A percentile compares a stretch with the other conserved stretches of the same genome.
phyloP scores from a whole-genome alignment of 1,140 invertebrate species.

The Bombus consobrinus region DNA sequence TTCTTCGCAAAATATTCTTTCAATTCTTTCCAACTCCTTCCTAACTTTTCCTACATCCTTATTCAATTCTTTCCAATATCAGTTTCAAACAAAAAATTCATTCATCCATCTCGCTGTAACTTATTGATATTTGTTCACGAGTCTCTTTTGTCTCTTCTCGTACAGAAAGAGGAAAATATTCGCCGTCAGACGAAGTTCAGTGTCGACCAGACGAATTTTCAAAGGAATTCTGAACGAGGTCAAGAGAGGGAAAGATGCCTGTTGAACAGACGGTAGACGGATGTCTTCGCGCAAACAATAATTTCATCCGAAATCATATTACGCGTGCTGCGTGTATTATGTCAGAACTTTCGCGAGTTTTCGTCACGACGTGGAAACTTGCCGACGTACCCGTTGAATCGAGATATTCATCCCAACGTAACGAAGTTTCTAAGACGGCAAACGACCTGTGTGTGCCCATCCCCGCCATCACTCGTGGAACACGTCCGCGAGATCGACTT shows the following conservation, averaged over 20 bases:
- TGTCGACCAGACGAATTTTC: neutral
- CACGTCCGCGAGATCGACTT: constrained; percentile 42
- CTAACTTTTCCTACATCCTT: neutral
- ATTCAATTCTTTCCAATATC: no score
- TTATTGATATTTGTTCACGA: neutral
- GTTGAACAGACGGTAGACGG: neutral
- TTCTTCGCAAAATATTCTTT: neutral
- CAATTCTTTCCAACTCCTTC: neutral
- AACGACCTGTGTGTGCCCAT: constrained; percentile 28
- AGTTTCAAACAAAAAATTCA: neutral
- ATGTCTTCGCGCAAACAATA: constrained; percentile 47
- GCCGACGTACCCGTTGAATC: constrained; percentile 1
- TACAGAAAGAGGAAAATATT: neutral
- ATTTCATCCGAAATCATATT: constrained; percentile 47
- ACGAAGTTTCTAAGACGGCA: constrained; percentile 46
- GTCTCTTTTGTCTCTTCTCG: neutral
- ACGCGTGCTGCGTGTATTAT: constrained; percentile 37
- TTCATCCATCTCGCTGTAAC: no score
- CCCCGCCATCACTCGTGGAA: neutral
- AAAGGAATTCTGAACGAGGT: constrained; percentile 7
- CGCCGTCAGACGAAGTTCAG: neutral
- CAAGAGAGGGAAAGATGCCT: neutral
- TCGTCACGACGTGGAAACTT: constrained; percentile 30
- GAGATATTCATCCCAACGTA: constrained; percentile 50
- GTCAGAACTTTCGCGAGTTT: constrained; percentile 41